Base-by-base conservation (phyloP, 2,113 vertebrate genomes). In the Sisor rabdophorus region DNA sequence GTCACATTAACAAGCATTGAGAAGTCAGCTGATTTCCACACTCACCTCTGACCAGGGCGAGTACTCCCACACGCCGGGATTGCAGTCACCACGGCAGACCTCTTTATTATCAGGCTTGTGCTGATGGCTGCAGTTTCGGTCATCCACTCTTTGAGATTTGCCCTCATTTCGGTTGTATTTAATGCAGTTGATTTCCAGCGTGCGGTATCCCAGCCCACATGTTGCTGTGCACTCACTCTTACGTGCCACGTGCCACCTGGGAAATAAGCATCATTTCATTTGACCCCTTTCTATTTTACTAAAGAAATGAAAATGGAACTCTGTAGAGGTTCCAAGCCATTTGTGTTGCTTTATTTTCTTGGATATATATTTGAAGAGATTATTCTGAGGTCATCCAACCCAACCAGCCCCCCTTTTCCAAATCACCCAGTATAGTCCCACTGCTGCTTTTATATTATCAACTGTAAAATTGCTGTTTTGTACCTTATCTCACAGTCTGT, bases 401-500 rank as follows among this genome's bases (percentile, higher is more conserved):
- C 40, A 44, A 44, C 40, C 40, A 44, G 40, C 6, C 40, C 40
- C 40, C 40, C 40, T 44, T 44, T 10, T 44, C 47, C 40, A 22
- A 24, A 40, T 48, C 40, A 67, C 17, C 50, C 3, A 3, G 40
- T 48, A 13, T 44, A 13, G 20, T 20, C 32, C 15, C 22, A 4
- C n/a, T 3, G 3, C 22, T 48, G 20, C 12, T 16, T 2, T 40
- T 8, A 13, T 44, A 22, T 12, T 64, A 0, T 44, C 8, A 44
- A 26, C 13, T 20, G 32, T 6, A 7, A 63, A 44, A 19, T 44
- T 20, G 16, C n/a, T 2, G 7, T 32, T 1, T 44, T 44, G 16
- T 77, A 99, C 97, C 95, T 96, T 88, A 99, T 85, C 90, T 99
- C 97, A 84, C 97, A 99, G 58, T 98, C 95, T 22, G 89, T 92